Evolutionary conservation across 1,140 invertebrate species (phyloP), one percentile per base, ranked within the genome.

Genomic region (Cotesia typhae): DNA sequence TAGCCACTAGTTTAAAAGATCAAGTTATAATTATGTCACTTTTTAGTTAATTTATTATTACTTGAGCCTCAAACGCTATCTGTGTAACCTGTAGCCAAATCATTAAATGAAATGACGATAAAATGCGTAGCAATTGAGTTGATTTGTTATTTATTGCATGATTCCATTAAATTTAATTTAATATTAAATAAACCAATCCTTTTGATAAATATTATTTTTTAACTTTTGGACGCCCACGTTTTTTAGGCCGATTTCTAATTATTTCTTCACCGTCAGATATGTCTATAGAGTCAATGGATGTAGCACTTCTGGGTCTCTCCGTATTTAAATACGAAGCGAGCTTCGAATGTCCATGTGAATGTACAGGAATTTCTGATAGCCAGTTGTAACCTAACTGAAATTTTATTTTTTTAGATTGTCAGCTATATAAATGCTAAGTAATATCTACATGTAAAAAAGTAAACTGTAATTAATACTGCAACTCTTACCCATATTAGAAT

Each of bases 271-370:
- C 65, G 7, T 81, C 79, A 2, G 77, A 79, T 17, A 71, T 51
- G 9, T 81, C 80, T 9, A 75, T 64, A 5, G 79, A 77, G 64
- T 82, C 78, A 5, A 79, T 76, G 0, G 78, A 81, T 3, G 79
- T 77, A 20, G 67, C 67, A 52, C 79, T 83, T 60, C 78, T 72
- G 57, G 70, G 71, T 10, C 74, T 35, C n/a, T 77, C 61, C 12
- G 68, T 59, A 59, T 77, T 69, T 17, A 67, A 41, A 38, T 77
- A 52, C 7, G 74, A 73, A 17, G 67, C 47, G 51, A 73, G 35
- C 70, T 80, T 77, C 1, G 61, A n/a, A 59, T 35, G 67, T 20
- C 4, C n/a, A 1, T 37, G 53, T n/a, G 35, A 20, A 47, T 28
- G 70, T 52, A 63, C 12, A 2, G 52, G 47, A 36, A 53, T 63